Evolutionary conservation across 2,113 vertebrate genomes (phyloP).

Genomic region (Procavia capensis): DNA sequence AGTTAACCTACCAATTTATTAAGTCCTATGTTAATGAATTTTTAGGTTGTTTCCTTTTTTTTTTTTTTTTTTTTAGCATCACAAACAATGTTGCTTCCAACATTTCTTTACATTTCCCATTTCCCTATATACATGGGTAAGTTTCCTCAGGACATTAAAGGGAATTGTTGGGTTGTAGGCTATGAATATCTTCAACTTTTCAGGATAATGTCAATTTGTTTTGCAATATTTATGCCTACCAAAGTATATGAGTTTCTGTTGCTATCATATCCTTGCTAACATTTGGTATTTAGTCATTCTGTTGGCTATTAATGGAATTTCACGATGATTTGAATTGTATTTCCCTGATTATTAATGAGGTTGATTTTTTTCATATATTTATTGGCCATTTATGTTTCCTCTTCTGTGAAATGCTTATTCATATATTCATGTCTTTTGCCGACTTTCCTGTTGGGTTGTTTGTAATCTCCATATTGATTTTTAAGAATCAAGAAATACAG

Average conservation of each 20-base stretch:
- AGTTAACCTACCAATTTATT: conserved; percentile 3
- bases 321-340: conserved; percentile 52
- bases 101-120: conserved; percentile 6
- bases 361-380: conserved; percentile 67
- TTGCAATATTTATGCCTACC: conserved; percentile 41
- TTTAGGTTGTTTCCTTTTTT: background rate
- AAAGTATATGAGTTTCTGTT: conserved; percentile 34
- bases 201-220: conserved; percentile 48
- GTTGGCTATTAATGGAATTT: conserved; percentile 58
- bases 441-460: conserved; percentile 43
- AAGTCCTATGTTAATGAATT: background rate
- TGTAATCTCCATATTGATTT: conserved; percentile 56
- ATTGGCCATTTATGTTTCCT: conserved; percentile 63
- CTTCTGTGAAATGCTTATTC: conserved; percentile 61
- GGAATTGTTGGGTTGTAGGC: background rate
- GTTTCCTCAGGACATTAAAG: conserved; percentile 3
- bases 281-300: conserved; percentile 47
- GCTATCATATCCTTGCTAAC: background rate
- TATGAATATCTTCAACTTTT: conserved; percentile 38
- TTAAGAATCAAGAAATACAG: conserved; percentile 47
- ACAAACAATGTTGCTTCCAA: conserved; percentile 17
- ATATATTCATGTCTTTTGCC: conserved; percentile 53
- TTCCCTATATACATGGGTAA: background rate
- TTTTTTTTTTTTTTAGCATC: background rate
- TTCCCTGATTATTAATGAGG: conserved; percentile 49